Percentiles rank a stretch among this genome's conserved stretches.
phyloP scores from a whole-genome alignment of 2,888 invertebrate genomes.

The Himalopsyche tibetana region DNA sequence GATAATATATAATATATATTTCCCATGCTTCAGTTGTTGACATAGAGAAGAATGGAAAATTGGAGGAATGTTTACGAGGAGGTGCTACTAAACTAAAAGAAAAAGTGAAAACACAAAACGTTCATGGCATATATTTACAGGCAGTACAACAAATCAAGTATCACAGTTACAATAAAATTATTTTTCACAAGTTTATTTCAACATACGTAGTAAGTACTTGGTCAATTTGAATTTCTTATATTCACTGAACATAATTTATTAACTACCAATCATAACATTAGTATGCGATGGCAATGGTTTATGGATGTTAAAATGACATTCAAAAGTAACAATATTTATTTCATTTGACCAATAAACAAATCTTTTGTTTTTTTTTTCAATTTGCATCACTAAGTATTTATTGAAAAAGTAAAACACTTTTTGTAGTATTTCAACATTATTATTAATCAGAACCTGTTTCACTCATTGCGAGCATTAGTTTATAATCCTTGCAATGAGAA shows the following conservation, averaged over 20 bases:
- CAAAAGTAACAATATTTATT: conserved; percentile 50
- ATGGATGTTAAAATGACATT: conserved; percentile 53
- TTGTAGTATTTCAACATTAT: no score
- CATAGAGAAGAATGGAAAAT: conserved; percentile 1
- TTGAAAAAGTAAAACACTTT: no score
- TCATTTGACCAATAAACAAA: conserved; percentile 26
- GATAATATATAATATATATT: neutral
- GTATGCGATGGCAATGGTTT: conserved; percentile 57
- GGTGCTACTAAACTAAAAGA: conserved; percentile 52
- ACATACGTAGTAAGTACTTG: conserved; percentile 66
- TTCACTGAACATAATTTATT: conserved; percentile 64
- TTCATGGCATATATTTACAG: conserved; percentile 66
- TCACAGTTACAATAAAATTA: conserved; percentile 66
- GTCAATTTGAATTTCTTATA: conserved; percentile 66
- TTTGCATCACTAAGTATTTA: no score
- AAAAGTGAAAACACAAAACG: conserved; percentile 65
- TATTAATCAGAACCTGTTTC: no score
- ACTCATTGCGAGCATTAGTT: no score
- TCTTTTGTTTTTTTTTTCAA: neutral
- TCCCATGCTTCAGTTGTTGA: neutral
- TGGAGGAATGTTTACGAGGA: conserved; percentile 16
- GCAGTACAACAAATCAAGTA: conserved; percentile 66
- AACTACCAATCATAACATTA: conserved; percentile 61
- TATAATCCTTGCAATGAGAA: no score
- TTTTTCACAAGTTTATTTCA: conserved; percentile 65